Base-by-base conservation (phyloP, 2,113 vertebrate genomes). In the Sterrhoptilus dennistouni region DNA sequence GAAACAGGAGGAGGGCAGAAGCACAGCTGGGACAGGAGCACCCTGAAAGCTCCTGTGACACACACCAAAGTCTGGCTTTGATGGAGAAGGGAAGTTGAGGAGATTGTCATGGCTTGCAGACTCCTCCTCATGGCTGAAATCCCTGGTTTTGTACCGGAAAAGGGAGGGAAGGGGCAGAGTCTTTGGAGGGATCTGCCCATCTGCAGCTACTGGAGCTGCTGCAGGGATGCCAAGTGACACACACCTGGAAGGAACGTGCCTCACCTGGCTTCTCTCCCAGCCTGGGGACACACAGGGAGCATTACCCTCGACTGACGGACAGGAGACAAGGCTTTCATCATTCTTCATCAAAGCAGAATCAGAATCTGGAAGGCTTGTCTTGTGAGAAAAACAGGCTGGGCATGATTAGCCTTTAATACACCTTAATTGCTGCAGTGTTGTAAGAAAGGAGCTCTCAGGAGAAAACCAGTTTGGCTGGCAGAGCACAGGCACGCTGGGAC, bases 401-500 rank as follows among this genome's bases (percentile, higher is more conserved):
- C 57, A 70, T 22, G 79, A n/a, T 91, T 61, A 85, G 94, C 77
- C 65, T 87, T 82, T 69, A 82, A 91, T 68, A 77, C 1, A 61
- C 65, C 44, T 90, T 94, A 88, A 96, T 54, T 68, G 87, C 57
- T 52, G 38, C 21, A 14, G 66, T 83, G 77, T 83, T 53, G 75
- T 53, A 57, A 85, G 68, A 69, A 31, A 42, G 3, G 27, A 16
- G 31, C 36, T 64, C 63, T 42, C 15, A 44, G 69, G 66, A 74
- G 84, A 52, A 90, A 91, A 94, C 72, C 52, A 65, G 92, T 85
- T 64, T 69, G 57, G 71, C 95, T 78, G 74, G 95, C 75, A 63
- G 49, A 45, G 72, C 33, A 47, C 9, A 29, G 74, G 68, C 93
- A 86, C 0, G 70, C 83, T 12, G 52, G 78, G 90, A 81, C 92